Evolutionary conservation across 2,888 invertebrate genomes (phyloP), one percentile per base, ranked within the genome.

Genomic region (Nudaria mundana): DNA sequence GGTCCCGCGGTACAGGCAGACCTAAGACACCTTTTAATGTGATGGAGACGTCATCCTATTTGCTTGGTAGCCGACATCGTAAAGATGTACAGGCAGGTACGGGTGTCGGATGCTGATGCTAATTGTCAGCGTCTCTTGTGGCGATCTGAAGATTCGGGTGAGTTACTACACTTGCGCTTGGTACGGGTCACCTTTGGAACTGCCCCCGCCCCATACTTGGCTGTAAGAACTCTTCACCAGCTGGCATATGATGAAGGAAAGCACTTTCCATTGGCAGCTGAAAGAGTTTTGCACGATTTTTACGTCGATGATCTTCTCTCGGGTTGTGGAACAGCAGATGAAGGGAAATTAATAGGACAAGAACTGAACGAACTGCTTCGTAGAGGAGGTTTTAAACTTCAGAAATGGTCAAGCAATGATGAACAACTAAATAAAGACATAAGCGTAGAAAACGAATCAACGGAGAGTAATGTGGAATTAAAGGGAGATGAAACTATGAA

Each of bases 1-100:
- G 58, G 60, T 6, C 44, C 60, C 3, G 39, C 20, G 1, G 14
- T 55, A 8, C 59, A 60, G 30, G 24, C 26, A 24, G 49, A 50
- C 8, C 8, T 18, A 18, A 7, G 25, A 18, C 12, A 26, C 18
- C 14, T 26, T 12, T 7, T 34, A 12, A 26, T 34, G 26, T 16
- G 8, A n/a, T 34, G 34, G 26, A 16, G 34, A 34, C 8, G 10
- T 12, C 26, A 34, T 26, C 26, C 33, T 2, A 34, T 34, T 3
- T 25, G 12, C 25, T 12, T 25, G 12, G 25, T 30, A 2, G 30
- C 30, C 10, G 30, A 16, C 18, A 30, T 30, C 3, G 18, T 16
- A 10, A 30, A 30, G 18, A 30, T 30, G 34, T 26, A n/a, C 10
- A 11, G 18, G 12, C 25, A 25, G 11, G 25, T 25, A 2, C 11